These are phyloP conservation scores for Camponotus floridanus DNA, from an alignment of 1,140 invertebrate genomes.

Conservation along the genomic window DNA sequence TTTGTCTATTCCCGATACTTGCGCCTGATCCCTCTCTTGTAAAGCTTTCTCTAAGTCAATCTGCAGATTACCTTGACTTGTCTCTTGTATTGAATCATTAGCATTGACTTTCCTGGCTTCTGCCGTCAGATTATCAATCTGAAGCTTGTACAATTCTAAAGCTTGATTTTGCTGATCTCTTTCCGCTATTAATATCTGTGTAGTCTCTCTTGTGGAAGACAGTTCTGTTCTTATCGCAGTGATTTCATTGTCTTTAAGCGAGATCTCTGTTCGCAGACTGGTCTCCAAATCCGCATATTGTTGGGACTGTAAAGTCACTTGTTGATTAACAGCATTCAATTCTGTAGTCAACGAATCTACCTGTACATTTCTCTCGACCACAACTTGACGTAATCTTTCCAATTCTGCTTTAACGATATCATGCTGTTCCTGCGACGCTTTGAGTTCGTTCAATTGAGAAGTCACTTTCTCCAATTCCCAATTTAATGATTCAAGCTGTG, in stretches of 20 bases:
- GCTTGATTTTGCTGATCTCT: constrained; percentile 29
- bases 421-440: constrained; percentile 47
- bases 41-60: constrained; percentile 43
- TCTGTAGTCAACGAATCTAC: constrained; percentile 62
- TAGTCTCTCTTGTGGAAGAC: constrained; percentile 29
- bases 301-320: constrained; percentile 3
- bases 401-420: constrained; percentile 21
- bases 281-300: constrained; percentile 7
- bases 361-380: constrained; percentile 47
- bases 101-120: constrained; percentile 68
- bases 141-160: constrained; percentile 62
- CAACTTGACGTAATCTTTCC: constrained; percentile 1
- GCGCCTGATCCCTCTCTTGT: constrained; percentile 62
- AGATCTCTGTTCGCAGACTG: background rate
- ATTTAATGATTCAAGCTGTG: constrained; percentile 56
- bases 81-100: constrained; percentile 66
- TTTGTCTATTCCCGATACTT: background rate
- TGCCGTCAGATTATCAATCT: constrained; percentile 72
- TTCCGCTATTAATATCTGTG: background rate
- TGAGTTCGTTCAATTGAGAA: constrained; percentile 15
- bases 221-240: constrained; percentile 55
- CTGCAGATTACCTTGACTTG: constrained; percentile 51
- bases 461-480: constrained; percentile 58
- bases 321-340: constrained; percentile 57
- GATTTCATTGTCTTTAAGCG: constrained; percentile 63